Base-by-base conservation (phyloP, 1,140 invertebrate species). In the Drosophila seguyi region DNA sequence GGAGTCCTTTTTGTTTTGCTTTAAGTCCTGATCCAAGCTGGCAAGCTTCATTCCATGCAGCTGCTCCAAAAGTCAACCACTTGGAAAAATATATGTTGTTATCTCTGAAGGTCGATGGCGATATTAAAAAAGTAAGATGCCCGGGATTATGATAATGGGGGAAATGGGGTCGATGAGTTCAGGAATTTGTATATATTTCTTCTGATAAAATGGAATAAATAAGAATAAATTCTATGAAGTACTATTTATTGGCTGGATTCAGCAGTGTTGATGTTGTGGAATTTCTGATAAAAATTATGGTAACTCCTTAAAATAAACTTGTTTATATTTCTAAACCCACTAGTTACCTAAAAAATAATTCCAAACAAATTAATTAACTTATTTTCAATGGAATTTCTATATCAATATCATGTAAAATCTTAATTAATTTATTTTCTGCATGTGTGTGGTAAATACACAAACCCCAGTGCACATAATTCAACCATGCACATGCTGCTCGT, bases 401-500 rank as follows among this genome's bases (percentile, higher is more conserved):
- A 8, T 18, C n/a, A 18, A 31, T 7, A 18, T 18, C 10, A 20
- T 13, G 48, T 29, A 31, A 20, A 31, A 29, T 8, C 31, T 36
- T 53, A 16, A 56, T 41, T 56, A 25, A 41, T 55, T 20, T 73
- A 22, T 27, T 71, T 71, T 52, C 22, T 16, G 20, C 0, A 36
- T 52, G 29, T 18, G 27, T 34, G 11, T n/a, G 25, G 44, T 7
- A 39, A 56, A 14, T n/a, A 58, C 31, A 48, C 25, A 53, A 27
- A 57, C 27, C 18, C 27, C 20, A 34, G 36, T 50, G 25, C 45
- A 38, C 67, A 31, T 50, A 22, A 31, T 22, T 38, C 73, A 39
- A n/a, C 20, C 50, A 44, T 41, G 62, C 58, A 74, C 50, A 48
- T n/a, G 25, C n/a, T 34, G 11, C 29, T 60, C 62, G 60, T 55